These are phyloP conservation scores for Leucophenga maculata DNA, from an alignment of 2,888 invertebrate genomes.

Conservation along the genomic window DNA sequence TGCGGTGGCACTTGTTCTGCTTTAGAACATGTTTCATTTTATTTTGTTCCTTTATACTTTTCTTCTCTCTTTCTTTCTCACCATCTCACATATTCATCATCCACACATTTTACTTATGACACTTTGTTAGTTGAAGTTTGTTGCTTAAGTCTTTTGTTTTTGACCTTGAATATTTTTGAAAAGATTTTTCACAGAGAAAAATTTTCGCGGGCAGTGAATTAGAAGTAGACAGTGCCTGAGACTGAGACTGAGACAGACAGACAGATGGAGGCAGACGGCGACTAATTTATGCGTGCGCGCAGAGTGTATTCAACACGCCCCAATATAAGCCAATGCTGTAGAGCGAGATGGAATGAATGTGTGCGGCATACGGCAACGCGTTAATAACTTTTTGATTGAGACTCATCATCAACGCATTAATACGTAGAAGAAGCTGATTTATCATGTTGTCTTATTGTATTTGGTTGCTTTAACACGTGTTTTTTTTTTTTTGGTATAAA, in stretches of 20 bases:
- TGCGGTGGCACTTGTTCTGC: conserved; percentile 11
- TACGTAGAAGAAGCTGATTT: conserved; percentile 1
- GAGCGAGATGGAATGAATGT: background rate
- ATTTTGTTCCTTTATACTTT: background rate
- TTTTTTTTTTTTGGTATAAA: background rate
- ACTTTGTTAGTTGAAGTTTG: conserved; percentile 41
- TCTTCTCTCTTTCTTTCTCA: too few relatives aligned
- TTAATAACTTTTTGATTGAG: conserved; percentile 45
- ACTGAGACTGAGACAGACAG: background rate
- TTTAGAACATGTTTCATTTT: conserved; percentile 17
- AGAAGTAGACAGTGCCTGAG: background rate
- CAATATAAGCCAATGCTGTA: background rate
- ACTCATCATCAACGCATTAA: conserved; percentile 20
- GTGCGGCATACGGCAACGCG: conserved; percentile 1
- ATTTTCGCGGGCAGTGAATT: background rate
- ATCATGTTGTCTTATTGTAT: conserved; percentile 1
- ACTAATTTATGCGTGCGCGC: conserved; percentile 19
- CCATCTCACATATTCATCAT: too few relatives aligned
- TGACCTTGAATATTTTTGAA: conserved; percentile 18
- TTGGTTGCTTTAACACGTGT: conserved; percentile 15
- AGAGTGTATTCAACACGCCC: conserved; percentile 3
- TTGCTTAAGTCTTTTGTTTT: conserved; percentile 57
- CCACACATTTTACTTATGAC: background rate
- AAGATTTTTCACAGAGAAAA: background rate
- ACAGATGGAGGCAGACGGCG: background rate